These are phyloP conservation scores for Ditula angustiorana DNA, from an alignment of 2,888 invertebrate genomes.

Conservation along the genomic window DNA sequence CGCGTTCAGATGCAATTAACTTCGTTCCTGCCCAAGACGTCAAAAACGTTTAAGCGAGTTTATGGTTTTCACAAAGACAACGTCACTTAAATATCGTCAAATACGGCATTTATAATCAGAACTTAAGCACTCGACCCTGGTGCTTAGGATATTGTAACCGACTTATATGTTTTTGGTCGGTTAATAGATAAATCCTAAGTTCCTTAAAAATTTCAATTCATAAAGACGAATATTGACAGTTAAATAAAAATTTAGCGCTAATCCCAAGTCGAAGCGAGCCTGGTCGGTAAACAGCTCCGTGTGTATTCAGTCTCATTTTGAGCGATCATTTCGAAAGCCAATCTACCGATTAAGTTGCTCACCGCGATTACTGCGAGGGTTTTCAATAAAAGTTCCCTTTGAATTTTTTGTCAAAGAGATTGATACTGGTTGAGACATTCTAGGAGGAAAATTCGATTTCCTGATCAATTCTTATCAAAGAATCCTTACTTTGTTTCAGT, in stretches of 20 bases:
- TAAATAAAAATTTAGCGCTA: not conserved
- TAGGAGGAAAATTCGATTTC: slow-evolving; percentile 36
- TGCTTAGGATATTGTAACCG: too few relatives aligned
- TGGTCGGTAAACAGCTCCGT: slow-evolving; percentile 6
- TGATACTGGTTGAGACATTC: slow-evolving; percentile 34
- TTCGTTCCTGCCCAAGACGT: too few relatives aligned
- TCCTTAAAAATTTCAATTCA: not conserved
- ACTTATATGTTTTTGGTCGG: not conserved
- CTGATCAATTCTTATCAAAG: slow-evolving; percentile 29
- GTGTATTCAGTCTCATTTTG: slow-evolving; percentile 50
- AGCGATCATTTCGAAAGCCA: slow-evolving; percentile 60
- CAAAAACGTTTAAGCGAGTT: too few relatives aligned
- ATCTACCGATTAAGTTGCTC: slow-evolving; percentile 72
- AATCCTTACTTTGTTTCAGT: slow-evolving; percentile 17
- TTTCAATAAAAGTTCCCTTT: slow-evolving; percentile 47
- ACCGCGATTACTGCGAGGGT: slow-evolving; percentile 53
- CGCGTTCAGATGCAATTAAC: too few relatives aligned
- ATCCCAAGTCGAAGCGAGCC: not conserved
- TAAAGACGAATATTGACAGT: not conserved
- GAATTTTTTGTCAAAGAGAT: slow-evolving; percentile 39
- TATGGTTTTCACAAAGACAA: too few relatives aligned
- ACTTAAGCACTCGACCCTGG: too few relatives aligned
- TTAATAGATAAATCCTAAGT: too few relatives aligned
- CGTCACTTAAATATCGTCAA: too few relatives aligned
- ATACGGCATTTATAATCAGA: too few relatives aligned